Conservation (phyloP, 2,888 invertebrate genomes). For the Ectemnius continuus region DNA sequence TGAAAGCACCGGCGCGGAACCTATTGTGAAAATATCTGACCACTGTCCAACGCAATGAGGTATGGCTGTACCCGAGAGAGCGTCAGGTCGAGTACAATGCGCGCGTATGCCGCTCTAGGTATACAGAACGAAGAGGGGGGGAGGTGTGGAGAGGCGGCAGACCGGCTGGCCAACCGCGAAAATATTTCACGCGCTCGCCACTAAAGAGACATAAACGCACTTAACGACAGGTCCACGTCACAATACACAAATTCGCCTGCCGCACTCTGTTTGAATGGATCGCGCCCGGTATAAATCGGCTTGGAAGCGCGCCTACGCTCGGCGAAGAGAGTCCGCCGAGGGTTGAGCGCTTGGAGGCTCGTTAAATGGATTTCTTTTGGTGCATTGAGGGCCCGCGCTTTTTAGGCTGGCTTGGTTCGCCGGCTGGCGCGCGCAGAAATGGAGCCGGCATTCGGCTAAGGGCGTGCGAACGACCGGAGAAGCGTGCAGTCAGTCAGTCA, state of each 20-base stretch:
- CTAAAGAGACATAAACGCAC: constrained; percentile 61
- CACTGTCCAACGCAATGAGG: constrained; percentile 74
- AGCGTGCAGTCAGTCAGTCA: not conserved
- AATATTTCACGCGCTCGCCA: constrained; percentile 54
- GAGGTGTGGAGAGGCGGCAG: not conserved
- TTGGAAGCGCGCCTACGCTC: too few species aligned
- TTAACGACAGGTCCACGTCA: constrained; percentile 55
- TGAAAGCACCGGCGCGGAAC: constrained; percentile 72
- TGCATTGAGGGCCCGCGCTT: not conserved
- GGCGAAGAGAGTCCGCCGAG: too few species aligned
- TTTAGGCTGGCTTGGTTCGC: not conserved
- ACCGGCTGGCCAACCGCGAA: constrained; percentile 37
- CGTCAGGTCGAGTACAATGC: constrained; percentile 53
- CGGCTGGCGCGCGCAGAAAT: constrained; percentile 31
- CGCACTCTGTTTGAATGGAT: constrained; percentile 44
- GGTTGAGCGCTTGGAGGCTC: constrained; percentile 4
- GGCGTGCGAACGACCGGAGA: not conserved
- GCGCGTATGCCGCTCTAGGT: constrained; percentile 16
- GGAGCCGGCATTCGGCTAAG: not conserved
- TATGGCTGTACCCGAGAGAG: constrained; percentile 59
- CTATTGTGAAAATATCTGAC: constrained; percentile 77
- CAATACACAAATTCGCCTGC: constrained; percentile 39
- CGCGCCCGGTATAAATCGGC: constrained; percentile 34
- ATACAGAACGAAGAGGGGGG: too few species aligned
- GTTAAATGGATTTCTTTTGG: constrained; percentile 17